These are phyloP conservation scores for Rhinella marina DNA, from an alignment of 2,797 vertebrate species.

Conservation along the genomic window DNA sequence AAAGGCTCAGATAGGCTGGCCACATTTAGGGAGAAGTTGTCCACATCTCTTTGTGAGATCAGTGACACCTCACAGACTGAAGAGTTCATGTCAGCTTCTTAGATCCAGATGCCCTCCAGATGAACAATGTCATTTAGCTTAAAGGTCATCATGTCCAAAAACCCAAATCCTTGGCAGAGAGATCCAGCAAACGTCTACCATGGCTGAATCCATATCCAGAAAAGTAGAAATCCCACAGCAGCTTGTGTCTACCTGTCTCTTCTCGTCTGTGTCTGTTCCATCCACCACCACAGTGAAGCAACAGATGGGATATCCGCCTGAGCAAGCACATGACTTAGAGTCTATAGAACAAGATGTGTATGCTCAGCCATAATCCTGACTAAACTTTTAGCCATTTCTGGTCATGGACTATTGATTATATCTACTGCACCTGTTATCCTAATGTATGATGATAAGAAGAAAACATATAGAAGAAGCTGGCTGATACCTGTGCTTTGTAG, in stretches of 20 bases:
- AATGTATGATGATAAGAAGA: constrained; percentile 20
- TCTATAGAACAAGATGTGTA: constrained; percentile 58
- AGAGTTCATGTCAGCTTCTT: constrained; percentile 66
- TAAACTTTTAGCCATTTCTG: constrained; percentile 46
- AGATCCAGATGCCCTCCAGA: constrained; percentile 21
- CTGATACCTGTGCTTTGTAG: neutral
- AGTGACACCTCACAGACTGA: constrained; percentile 56
- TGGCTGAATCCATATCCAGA: constrained; percentile 35
- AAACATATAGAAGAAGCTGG: neutral
- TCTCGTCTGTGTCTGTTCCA: constrained; percentile 39
- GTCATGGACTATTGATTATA: constrained; percentile 57
- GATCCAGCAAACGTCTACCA: neutral
- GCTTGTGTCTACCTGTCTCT: constrained; percentile 54
- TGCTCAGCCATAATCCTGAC: constrained; percentile 65
- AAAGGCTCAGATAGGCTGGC: constrained; percentile 32
- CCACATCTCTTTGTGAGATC: neutral
- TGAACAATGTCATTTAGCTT: constrained; percentile 14
- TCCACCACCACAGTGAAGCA: constrained; percentile 56
- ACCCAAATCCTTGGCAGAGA: neutral
- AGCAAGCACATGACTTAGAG: constrained; percentile 65
- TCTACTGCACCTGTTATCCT: constrained; percentile 62
- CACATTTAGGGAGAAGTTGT: constrained; percentile 63
- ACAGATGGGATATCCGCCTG: constrained; percentile 67
- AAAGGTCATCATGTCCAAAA: neutral
- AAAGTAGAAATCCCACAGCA: constrained; percentile 38